Conservation (phyloP, 1,140 invertebrate species). For the Akabosia matsudoensis region DNA sequence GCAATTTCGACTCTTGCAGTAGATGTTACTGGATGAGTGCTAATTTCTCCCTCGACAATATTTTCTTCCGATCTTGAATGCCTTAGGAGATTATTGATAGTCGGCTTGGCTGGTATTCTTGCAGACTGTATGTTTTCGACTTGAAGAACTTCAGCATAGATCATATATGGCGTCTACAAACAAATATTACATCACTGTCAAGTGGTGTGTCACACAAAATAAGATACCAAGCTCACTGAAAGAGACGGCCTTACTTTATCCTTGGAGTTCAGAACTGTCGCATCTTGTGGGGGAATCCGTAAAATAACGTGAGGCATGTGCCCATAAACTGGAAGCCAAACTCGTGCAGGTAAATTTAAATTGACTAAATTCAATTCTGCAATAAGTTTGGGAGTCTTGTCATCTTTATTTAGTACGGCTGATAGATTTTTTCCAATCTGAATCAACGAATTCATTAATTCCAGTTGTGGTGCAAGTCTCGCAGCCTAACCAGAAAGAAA, state of each 20-base stretch:
- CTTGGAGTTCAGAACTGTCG: constrained; percentile 97
- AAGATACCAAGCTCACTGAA: too few species aligned
- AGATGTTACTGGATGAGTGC: background rate
- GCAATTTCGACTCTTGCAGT: background rate
- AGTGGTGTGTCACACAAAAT: constrained; percentile 27
- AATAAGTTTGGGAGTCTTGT: constrained; percentile 81
- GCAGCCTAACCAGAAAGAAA: constrained; percentile 62
- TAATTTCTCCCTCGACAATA: constrained; percentile 54
- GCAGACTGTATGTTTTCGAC: constrained; percentile 77
- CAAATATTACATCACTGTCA: constrained; percentile 26
- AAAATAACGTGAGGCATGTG: constrained; percentile 76
- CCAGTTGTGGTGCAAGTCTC: constrained; percentile 75
- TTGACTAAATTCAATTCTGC: constrained; percentile 91
- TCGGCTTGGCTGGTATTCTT: constrained; percentile 71
- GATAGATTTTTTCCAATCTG: constrained; percentile 86
- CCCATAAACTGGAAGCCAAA: constrained; percentile 88
- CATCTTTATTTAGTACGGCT: constrained; percentile 87
- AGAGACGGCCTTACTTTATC: constrained; percentile 91
- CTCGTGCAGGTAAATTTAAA: constrained; percentile 91
- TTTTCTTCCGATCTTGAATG: constrained; percentile 95
- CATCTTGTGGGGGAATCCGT: constrained; percentile 86
- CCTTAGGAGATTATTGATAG: constrained; percentile 66
- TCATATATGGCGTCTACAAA: constrained; percentile 87
- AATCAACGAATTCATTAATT: constrained; percentile 82
- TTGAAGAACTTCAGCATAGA: constrained; percentile 94